Percentiles rank a stretch among this genome's conserved stretches.
Conservation (phyloP, 2,888 invertebrate genomes). For the Drosophila peninsularis region DNA sequence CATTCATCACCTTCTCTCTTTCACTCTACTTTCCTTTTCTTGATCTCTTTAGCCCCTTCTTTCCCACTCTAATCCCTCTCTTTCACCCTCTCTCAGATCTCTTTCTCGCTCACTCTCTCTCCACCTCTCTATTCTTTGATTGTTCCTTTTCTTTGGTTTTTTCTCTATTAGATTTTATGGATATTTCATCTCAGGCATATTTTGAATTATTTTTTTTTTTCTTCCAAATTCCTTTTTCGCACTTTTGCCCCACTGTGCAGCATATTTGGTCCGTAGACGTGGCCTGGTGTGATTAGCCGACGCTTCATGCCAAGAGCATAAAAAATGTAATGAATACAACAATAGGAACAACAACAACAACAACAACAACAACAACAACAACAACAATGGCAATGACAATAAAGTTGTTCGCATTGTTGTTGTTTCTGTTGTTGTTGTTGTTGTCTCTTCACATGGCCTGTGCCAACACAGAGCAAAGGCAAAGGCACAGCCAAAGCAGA, state of each 20-base stretch:
- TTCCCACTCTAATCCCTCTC: too few species aligned
- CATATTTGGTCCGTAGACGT: slow-evolving; percentile 7
- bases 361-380: slow-evolving; percentile 6
- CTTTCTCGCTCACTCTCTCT: neutral
- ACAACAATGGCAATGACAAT: slow-evolving; percentile 10
- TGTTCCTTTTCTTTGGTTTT: too few species aligned
- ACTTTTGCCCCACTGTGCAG: slow-evolving; percentile 37
- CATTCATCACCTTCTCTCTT: too few species aligned
- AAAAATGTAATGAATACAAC: slow-evolving; percentile 50
- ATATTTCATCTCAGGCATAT: neutral
- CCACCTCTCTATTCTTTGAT: too few species aligned
- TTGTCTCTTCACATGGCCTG: slow-evolving; percentile 24
- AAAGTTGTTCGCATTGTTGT: slow-evolving; percentile 15
- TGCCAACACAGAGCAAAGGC: slow-evolving; percentile 16
- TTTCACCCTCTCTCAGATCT: neutral
- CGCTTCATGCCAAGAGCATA: slow-evolving; percentile 51
- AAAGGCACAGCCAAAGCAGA: slow-evolving; percentile 9
- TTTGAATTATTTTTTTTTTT: neutral
- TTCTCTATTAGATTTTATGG: too few species aligned
- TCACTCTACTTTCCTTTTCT: too few species aligned
- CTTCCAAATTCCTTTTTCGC: neutral
- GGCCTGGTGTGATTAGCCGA: slow-evolving; percentile 60
- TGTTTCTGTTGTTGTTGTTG: slow-evolving; percentile 12
- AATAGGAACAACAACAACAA: slow-evolving; percentile 30
- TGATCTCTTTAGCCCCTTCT: too few species aligned